Percentiles rank a stretch among this genome's conserved stretches.
phyloP scores from a whole-genome alignment of 2,797 vertebrate species.

The Anolis apletophallus region DNA sequence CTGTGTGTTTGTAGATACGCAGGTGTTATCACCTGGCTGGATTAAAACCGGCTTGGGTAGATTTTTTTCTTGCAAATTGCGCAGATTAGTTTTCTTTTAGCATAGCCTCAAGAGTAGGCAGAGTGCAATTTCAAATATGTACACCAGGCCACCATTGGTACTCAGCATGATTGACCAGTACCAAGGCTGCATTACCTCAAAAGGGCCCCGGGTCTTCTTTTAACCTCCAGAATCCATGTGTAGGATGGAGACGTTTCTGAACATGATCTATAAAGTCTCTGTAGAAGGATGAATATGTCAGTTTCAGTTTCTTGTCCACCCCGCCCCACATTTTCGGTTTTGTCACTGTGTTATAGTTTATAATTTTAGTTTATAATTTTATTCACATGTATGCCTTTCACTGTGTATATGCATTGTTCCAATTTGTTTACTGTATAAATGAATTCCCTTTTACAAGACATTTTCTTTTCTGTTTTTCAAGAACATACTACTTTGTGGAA shows the following conservation, averaged over 20 bases:
- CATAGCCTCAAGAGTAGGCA: neutral
- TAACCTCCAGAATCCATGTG: neutral
- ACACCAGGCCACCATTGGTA: neutral
- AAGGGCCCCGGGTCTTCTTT: neutral
- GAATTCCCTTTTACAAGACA: too few species aligned
- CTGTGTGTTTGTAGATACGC: neutral
- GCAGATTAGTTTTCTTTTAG: conserved; percentile 14
- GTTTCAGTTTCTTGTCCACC: too few species aligned
- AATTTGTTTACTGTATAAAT: too few species aligned
- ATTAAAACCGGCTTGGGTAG: conserved; percentile 14
- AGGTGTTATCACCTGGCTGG: neutral
- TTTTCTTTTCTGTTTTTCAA: too few species aligned
- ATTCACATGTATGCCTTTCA: too few species aligned
- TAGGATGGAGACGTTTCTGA: too few species aligned
- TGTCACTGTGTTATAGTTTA: too few species aligned
- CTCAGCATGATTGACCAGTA: neutral
- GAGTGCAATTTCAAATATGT: neutral
- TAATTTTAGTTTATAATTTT: too few species aligned
- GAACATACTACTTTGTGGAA: too few species aligned
- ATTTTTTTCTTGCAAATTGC: neutral
- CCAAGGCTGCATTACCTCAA: neutral
- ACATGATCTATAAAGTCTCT: neutral
- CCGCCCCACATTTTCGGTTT: too few species aligned
- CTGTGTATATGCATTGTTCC: too few species aligned
- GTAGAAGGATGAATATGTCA: too few species aligned